Evolutionary conservation across 2,113 vertebrate genomes (phyloP).

Genomic region (Dendrocopos noguchii): DNA sequence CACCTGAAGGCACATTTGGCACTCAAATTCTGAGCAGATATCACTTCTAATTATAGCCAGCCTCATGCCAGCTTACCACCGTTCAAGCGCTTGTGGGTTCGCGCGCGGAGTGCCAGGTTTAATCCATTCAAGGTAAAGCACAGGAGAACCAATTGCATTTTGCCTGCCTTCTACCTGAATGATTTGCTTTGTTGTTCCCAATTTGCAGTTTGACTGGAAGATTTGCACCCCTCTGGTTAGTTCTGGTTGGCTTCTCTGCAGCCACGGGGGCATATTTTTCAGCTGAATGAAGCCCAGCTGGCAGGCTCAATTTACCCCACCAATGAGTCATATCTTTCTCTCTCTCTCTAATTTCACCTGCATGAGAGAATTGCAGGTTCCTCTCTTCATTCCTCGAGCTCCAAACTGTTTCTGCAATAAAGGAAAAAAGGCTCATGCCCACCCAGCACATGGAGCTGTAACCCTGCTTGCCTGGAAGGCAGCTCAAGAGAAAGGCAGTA

Average conservation of each 20-base stretch:
- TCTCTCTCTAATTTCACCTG: slow-evolving; percentile 40
- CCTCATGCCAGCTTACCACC: slow-evolving; percentile 63
- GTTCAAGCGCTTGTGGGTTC: slow-evolving; percentile 47
- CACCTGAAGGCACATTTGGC: slow-evolving; percentile 71
- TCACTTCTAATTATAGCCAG: slow-evolving; percentile 67
- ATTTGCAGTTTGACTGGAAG: slow-evolving; percentile 67
- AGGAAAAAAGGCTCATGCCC: background rate
- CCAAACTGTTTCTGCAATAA: background rate
- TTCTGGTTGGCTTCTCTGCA: slow-evolving; percentile 65
- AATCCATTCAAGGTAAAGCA: slow-evolving; percentile 60
- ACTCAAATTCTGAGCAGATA: slow-evolving; percentile 57
- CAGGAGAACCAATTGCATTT: slow-evolving; percentile 59
- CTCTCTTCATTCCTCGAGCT: background rate
- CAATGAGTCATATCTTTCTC: slow-evolving; percentile 54
- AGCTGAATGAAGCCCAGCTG: slow-evolving; percentile 66
- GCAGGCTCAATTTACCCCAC: slow-evolving; percentile 65
- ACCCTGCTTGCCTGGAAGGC: background rate
- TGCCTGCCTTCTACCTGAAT: slow-evolving; percentile 68
- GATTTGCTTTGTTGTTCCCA: slow-evolving; percentile 67
- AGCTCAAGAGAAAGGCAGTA: background rate
- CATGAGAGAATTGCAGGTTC: slow-evolving; percentile 34
- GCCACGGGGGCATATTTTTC: slow-evolving; percentile 57
- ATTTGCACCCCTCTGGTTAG: slow-evolving; percentile 70
- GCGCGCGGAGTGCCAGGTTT: slow-evolving; percentile 44
- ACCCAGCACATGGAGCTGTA: background rate